These are phyloP conservation scores for Sebastes wilsoni DNA, from an alignment of 2,797 vertebrate genomes.

Conservation along the genomic window DNA sequence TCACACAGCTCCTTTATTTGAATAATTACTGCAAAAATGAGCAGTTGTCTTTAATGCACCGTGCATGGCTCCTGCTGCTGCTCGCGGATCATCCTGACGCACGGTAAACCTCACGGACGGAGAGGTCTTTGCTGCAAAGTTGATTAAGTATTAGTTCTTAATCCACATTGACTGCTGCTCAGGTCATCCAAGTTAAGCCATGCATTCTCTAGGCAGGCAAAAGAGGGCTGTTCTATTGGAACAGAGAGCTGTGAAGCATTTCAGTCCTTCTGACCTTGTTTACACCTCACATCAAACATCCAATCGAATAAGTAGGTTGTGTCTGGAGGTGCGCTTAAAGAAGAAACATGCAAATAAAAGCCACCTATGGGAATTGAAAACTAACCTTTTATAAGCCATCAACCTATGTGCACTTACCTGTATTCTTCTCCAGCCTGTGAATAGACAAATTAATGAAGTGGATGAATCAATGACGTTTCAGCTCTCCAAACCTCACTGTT, in stretches of 20 bases:
- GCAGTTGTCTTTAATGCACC: not conserved
- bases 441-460: not conserved
- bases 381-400: not conserved
- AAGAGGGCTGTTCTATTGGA: slow-evolving; percentile 12
- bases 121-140: slow-evolving; percentile 62
- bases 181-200: slow-evolving; percentile 69
- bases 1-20: not conserved
- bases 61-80: slow-evolving; percentile 4
- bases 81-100: slow-evolving; percentile 41
- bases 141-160: slow-evolving; percentile 73
- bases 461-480: not conserved
- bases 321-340: not conserved
- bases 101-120: slow-evolving; percentile 28
- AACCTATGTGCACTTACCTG: not conserved
- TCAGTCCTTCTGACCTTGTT: slow-evolving; percentile 45
- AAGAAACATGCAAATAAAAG: not conserved
- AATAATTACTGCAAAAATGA: too few relatives aligned
- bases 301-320: not conserved
- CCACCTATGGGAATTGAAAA: not conserved
- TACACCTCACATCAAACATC: slow-evolving; percentile 36
- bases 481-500: not conserved
- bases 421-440: not conserved
- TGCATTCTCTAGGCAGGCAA: slow-evolving; percentile 30
- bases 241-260: slow-evolving; percentile 1
- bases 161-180: slow-evolving; percentile 65